phyloP scores from a whole-genome alignment of 2,797 vertebrate species.

The Rhadinocentrus ornatus region DNA sequence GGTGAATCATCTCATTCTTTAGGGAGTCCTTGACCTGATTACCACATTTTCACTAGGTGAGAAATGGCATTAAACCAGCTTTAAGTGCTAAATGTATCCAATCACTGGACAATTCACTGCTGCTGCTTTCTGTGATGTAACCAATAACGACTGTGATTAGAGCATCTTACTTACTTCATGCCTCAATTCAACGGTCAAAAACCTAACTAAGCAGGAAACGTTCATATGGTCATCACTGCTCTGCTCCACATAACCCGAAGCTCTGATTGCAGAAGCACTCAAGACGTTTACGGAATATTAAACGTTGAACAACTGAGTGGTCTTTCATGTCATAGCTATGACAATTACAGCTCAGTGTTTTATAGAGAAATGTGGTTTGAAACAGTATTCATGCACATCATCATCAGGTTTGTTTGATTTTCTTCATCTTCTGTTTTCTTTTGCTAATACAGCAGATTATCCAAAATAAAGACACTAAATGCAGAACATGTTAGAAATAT shows the following conservation, averaged over 20 bases:
- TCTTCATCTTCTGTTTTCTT: neutral
- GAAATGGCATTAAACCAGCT: slow-evolving; percentile 48
- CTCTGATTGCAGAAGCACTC: neutral
- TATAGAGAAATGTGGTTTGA: neutral
- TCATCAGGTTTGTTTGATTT: neutral
- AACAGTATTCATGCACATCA: neutral
- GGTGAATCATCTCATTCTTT: slow-evolving; percentile 45
- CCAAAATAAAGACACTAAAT: neutral
- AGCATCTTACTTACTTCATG: slow-evolving; percentile 14
- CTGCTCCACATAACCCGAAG: neutral
- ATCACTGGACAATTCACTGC: slow-evolving; percentile 29
- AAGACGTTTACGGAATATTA: too few relatives aligned
- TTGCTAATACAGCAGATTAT: neutral
- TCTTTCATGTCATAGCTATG: neutral
- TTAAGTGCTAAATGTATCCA: slow-evolving; percentile 19
- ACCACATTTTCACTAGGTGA: slow-evolving; percentile 53
- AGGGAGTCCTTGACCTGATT: slow-evolving; percentile 62
- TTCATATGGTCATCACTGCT: neutral
- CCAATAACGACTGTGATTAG: slow-evolving; percentile 37
- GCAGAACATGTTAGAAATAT: neutral
- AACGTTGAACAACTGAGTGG: too few relatives aligned
- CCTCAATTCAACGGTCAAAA: slow-evolving; percentile 5
- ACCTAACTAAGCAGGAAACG: neutral
- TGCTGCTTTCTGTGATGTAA: slow-evolving; percentile 38
- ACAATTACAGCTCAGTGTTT: neutral